phyloP scores from a whole-genome alignment of 2,797 vertebrate species.

The Melanotaenia trifasciata region DNA sequence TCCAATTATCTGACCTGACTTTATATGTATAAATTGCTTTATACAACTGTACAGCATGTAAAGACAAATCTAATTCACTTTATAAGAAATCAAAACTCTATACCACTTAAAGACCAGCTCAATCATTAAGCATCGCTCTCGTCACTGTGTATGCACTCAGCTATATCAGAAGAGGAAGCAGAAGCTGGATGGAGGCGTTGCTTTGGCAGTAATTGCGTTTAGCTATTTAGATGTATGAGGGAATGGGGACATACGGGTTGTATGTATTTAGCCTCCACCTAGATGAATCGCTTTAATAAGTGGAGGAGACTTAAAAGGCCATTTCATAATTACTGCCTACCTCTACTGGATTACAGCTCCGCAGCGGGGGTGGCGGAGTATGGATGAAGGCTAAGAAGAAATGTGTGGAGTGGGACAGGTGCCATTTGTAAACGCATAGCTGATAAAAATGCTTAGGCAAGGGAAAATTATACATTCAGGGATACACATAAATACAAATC shows the following conservation, averaged over 20 bases:
- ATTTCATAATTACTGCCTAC: slow-evolving; percentile 76
- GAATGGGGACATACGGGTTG: slow-evolving; percentile 54
- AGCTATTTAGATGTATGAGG: slow-evolving; percentile 63
- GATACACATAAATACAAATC: neutral
- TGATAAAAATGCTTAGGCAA: slow-evolving; percentile 25
- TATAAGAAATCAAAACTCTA: slow-evolving; percentile 55
- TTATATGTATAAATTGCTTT: slow-evolving; percentile 32
- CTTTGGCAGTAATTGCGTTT: slow-evolving; percentile 67
- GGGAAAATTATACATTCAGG: slow-evolving; percentile 27
- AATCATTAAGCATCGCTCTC: slow-evolving; percentile 35
- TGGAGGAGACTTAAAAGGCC: slow-evolving; percentile 72
- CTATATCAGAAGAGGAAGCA: slow-evolving; percentile 40
- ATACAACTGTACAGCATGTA: slow-evolving; percentile 19
- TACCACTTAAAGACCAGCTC: slow-evolving; percentile 55
- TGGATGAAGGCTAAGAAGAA: slow-evolving; percentile 33
- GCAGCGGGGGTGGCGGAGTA: slow-evolving; percentile 29
- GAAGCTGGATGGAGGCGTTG: slow-evolving; percentile 46
- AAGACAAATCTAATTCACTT: slow-evolving; percentile 55
- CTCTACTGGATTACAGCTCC: slow-evolving; percentile 61
- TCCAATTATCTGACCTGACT: slow-evolving; percentile 21
- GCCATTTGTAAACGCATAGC: slow-evolving; percentile 52
- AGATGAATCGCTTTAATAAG: slow-evolving; percentile 74
- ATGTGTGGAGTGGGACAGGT: slow-evolving; percentile 28
- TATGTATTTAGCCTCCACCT: slow-evolving; percentile 53
- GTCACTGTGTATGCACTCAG: slow-evolving; percentile 44